phyloP scores from a whole-genome alignment of 30 jellyfish, hydroid and myxozoan genomes.

The Aurelia sp. region DNA sequence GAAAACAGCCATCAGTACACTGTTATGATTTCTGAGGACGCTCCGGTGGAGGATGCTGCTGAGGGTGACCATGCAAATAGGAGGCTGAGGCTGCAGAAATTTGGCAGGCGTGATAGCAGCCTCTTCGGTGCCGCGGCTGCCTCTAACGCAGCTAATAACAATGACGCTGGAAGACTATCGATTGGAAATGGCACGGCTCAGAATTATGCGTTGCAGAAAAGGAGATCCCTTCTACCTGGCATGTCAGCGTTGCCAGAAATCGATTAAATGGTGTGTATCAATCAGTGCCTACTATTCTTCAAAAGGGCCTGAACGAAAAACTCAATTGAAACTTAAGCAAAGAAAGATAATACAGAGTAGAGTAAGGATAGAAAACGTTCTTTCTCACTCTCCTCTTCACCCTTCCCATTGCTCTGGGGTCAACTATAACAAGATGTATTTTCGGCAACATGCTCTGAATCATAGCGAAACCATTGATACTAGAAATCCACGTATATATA shows the following conservation, averaged over 20 bases:
- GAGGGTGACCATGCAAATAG: slow-evolving; percentile 38
- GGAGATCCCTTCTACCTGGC: slow-evolving; percentile 86
- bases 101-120: slow-evolving; percentile 82
- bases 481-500: too few relatives aligned
- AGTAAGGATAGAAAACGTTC: too few relatives aligned
- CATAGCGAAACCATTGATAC: too few relatives aligned
- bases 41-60: slow-evolving; percentile 16
- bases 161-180: slow-evolving; percentile 40
- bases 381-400: too few relatives aligned
- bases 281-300: too few relatives aligned
- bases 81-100: slow-evolving; percentile 69
- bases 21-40: slow-evolving; percentile 34
- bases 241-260: slow-evolving; percentile 84
- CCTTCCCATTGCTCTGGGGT: too few relatives aligned
- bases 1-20: slow-evolving; percentile 44
- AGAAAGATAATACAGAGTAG: too few relatives aligned
- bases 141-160: slow-evolving; percentile 23
- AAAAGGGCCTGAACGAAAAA: too few relatives aligned
- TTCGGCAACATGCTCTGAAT: too few relatives aligned
- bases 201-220: slow-evolving; percentile 74
- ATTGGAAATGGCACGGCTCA: slow-evolving; percentile 47
- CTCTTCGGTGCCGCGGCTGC: slow-evolving; percentile 57
- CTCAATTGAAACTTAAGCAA: too few relatives aligned
- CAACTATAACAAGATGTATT: too few relatives aligned
- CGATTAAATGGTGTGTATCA: not conserved